Evolutionary conservation across 2,888 invertebrate genomes (phyloP), one percentile per base, ranked within the genome.

Genomic region (Nomada flava): DNA sequence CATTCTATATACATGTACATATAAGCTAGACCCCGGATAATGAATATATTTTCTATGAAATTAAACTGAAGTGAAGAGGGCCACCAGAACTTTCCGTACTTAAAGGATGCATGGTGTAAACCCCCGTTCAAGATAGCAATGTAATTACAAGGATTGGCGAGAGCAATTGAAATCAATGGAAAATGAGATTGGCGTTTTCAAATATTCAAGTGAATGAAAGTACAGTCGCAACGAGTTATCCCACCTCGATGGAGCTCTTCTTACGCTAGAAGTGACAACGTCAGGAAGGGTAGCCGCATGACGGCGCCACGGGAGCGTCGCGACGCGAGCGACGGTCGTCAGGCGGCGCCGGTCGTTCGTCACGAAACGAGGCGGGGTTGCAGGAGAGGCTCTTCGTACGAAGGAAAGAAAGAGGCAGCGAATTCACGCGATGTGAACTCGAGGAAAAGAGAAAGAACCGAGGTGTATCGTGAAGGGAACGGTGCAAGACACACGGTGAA

Each of bases 231-330:
- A 72, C 42, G 47, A 59, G 73, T 77, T 64, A 63, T 63, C 55
- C 63, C 52, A 76, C 79, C 69, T 64, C 52, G 42, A 53, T 36
- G 26, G 20, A 68, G 73, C 29, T 77, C 62, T 57, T 64, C 64
- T 26, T 65, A 63, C 69, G 59, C 42, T 36, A 52, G 42, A 64
- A 57, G 52, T 59, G 68, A 65, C 70, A 62, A 64, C 64, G 64
- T 50, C 53, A 52, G 73, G 50, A 53, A 71, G 67, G 79, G 76
- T 76, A 62, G 83, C 87, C 90, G 89, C 86, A 82, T 83, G 90
- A 89, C 84, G 89, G 89, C 91, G 90, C 89, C 89, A 87, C 87
- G 79, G 71, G 84, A 83, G 80, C 90, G 89, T 88, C 90, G 88
- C 90, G 87, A 89, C 90, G 90, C 89, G 69, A 86, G 82, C 82